Conservation (phyloP, 1,140 invertebrate species). For the Forficula auricularia region DNA sequence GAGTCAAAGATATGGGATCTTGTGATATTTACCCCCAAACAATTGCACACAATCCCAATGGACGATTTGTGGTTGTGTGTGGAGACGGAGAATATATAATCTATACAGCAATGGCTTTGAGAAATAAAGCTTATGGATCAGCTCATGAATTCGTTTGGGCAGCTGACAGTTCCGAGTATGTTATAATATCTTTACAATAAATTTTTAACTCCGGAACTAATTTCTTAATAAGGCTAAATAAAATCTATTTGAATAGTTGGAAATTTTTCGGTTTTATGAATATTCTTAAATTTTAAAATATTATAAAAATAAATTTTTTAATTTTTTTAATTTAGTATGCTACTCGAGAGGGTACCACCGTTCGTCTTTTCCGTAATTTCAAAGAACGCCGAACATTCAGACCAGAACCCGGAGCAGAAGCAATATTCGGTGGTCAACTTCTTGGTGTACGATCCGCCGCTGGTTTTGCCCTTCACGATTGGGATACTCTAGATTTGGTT, state of each 20-base stretch:
- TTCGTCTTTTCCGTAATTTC: conserved; percentile 96
- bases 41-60: conserved; percentile 96
- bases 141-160: conserved; percentile 99
- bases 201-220: not conserved
- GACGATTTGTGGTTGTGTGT: conserved; percentile 95
- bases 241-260: not conserved
- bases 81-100: conserved; percentile 99
- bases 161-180: conserved; percentile 89
- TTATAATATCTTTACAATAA: no score
- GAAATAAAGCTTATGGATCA: conserved; percentile 96
- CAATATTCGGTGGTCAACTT: conserved; percentile 88
- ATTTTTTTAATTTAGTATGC: conserved; percentile 32
- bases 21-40: conserved; percentile 99
- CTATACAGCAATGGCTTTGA: conserved; percentile 95
- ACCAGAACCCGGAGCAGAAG: conserved; percentile 88
- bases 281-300: not conserved
- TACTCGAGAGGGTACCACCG: conserved; percentile 76
- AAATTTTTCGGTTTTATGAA: not conserved
- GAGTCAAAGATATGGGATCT: conserved; percentile 96
- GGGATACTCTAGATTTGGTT: conserved; percentile 84
- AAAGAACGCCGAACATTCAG: conserved; percentile 92
- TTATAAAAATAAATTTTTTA: no score
- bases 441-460: conserved; percentile 86
- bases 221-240: not conserved
- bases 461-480: conserved; percentile 91